Evolutionary conservation across 2,797 vertebrate species (phyloP).

Genomic region (Argya squamiceps): DNA sequence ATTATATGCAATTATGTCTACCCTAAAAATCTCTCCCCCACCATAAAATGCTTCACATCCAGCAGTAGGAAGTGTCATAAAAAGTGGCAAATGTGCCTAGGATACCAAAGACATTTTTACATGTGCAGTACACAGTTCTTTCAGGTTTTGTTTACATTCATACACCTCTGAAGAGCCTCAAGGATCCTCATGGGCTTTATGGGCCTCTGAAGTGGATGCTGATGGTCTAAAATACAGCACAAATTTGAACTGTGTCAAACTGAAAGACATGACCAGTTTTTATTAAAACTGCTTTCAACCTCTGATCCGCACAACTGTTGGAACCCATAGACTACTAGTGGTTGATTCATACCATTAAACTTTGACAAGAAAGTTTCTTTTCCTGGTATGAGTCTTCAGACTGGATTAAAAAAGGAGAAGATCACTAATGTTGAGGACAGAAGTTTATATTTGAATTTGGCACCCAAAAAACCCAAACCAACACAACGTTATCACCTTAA

Average conservation of each 20-base stretch:
- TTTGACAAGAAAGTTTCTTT: neutral
- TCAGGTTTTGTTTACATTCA: neutral
- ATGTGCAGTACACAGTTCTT: neutral
- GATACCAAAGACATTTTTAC: neutral
- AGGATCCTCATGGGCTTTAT: neutral
- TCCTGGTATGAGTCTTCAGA: neutral
- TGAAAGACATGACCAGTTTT: neutral
- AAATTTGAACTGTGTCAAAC: neutral
- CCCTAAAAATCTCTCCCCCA: neutral
- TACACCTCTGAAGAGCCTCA: neutral
- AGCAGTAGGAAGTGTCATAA: neutral
- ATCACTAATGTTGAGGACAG: neutral
- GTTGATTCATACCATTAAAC: neutral
- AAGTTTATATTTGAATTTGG: neutral
- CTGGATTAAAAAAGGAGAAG: fast-evolving
- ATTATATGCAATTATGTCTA: neutral
- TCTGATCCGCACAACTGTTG: neutral
- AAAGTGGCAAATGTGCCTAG: neutral
- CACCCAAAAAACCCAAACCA: neutral
- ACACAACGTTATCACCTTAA: neutral
- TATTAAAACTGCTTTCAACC: neutral
- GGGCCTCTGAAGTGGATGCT: neutral
- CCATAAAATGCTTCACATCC: neutral
- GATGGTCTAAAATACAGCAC: neutral
- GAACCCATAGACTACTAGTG: neutral